Evolutionary conservation across 1,140 invertebrate species (phyloP), one percentile per base, ranked within the genome.

Genomic region (Ceratina calcarata): DNA sequence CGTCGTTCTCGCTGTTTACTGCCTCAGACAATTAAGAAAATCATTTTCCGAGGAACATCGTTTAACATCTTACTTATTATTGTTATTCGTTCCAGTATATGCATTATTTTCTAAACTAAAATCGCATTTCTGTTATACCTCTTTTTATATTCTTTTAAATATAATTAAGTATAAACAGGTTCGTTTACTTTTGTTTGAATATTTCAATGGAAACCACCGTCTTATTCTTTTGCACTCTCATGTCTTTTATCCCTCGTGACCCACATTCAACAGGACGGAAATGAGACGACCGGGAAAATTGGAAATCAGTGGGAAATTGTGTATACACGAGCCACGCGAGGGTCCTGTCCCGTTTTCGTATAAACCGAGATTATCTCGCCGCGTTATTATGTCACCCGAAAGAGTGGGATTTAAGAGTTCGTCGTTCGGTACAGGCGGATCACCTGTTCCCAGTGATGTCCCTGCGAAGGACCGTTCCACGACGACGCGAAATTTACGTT

Each of bases 281-380:
- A 15, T 32, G 37, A 53, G 22, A 53, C 6, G 57, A 37, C 22
- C 61, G 77, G 78, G 82, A 82, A 86, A 85, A 89, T 89, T 88
- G 87, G 81, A 89, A 86, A 89, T 89, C 84, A 80, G 67, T 75
- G 58, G 60, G 78, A 88, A 87, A 84, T 88, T 79, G 79, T 53
- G 15, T 61, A 49, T 24, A 32, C 24, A 24, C 22, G 22, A 62
- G 2, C 13, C 18, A 22, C 12, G 3, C 6, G 18, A 32, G 12
- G 18, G 3, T 18, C 20, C 24, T 22, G 49, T 61, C 74, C 68
- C 67, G 57, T 85, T 78, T 64, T 6, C 68, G 58, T 69, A 61
- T 45, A 69, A 84, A 76, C 69, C 78, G 55, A 77, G 82, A 84
- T 85, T 81, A 84, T 77, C 68, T 81, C 72, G 12, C 55, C 72